These are phyloP conservation scores for Lepidurus couesii DNA, from an alignment of 1,140 invertebrate genomes.

Conservation along the genomic window DNA sequence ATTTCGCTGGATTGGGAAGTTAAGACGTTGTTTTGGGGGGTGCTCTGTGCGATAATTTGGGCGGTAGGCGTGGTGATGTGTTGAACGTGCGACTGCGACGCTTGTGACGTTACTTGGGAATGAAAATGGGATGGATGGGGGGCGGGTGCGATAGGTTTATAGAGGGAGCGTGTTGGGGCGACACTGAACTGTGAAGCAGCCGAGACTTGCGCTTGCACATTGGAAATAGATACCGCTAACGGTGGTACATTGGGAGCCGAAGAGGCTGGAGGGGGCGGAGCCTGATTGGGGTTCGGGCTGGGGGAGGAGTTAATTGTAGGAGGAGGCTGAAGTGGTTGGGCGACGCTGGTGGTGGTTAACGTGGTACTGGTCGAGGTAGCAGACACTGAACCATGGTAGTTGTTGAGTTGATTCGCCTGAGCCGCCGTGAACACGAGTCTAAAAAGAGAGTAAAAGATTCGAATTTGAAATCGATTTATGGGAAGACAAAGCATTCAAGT, in stretches of 20 bases:
- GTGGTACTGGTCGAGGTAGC: constrained; percentile 31
- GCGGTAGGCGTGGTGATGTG: neutral
- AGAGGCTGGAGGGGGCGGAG: constrained; percentile 45
- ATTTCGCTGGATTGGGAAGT: neutral
- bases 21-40: neutral
- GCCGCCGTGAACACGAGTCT: neutral
- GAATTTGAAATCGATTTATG: neutral
- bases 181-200: neutral
- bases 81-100: neutral
- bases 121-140: constrained; percentile 17
- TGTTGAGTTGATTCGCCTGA: neutral
- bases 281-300: constrained; percentile 42
- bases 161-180: neutral
- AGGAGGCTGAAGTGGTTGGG: constrained; percentile 52
- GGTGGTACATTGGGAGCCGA: constrained; percentile 35
- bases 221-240: neutral
- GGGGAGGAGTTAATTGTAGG: constrained; percentile 48
- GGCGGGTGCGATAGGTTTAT: constrained; percentile 39
- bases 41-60: neutral
- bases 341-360: constrained; percentile 39
- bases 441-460: neutral
- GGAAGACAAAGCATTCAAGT: too few relatives aligned
- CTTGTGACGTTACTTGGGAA: neutral
- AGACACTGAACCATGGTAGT: neutral
- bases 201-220: constrained; percentile 9